These are phyloP conservation scores for Phrynocephalus versicolor DNA, from an alignment of 2,113 vertebrate genomes.

Conservation along the genomic window DNA sequence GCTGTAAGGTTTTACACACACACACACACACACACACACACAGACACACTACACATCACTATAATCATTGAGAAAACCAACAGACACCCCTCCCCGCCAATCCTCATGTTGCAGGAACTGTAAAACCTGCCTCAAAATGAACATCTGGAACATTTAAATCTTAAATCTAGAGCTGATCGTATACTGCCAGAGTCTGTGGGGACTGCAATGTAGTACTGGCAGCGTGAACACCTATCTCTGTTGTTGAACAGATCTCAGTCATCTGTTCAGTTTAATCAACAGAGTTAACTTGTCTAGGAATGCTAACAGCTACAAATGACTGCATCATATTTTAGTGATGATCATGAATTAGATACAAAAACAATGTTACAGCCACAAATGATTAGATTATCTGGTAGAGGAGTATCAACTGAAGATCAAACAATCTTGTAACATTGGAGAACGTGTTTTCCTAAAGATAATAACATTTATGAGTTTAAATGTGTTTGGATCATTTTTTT, in stretches of 20 bases:
- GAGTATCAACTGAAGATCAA: not conserved
- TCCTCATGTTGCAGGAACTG: slow-evolving; percentile 47
- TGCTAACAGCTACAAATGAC: slow-evolving; percentile 35
- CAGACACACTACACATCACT: not conserved
- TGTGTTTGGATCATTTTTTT: not conserved
- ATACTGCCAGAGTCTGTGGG: slow-evolving; percentile 28
- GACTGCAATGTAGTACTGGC: slow-evolving; percentile 42
- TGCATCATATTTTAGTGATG: not conserved
- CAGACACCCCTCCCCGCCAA: slow-evolving; percentile 46
- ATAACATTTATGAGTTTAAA: not conserved
- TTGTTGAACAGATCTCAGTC: slow-evolving; percentile 46
- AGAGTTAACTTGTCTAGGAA: slow-evolving; percentile 12
- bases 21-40: too few species aligned
- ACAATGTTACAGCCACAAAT: slow-evolving; percentile 6
- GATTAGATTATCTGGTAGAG: not conserved
- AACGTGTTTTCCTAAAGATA: not conserved
- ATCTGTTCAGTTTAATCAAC: slow-evolving; percentile 38
- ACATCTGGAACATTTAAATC: slow-evolving; percentile 63
- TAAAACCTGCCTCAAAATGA: slow-evolving; percentile 53
- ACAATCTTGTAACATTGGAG: not conserved
- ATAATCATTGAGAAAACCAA: slow-evolving; percentile 41
- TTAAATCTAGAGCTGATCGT: slow-evolving; percentile 50
- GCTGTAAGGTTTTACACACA: too few species aligned
- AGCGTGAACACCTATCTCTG: slow-evolving; percentile 59
- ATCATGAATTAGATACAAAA: slow-evolving; percentile 10